These are phyloP conservation scores for Aythya baeri DNA, from an alignment of 2,113 vertebrate species.

Conservation along the genomic window DNA sequence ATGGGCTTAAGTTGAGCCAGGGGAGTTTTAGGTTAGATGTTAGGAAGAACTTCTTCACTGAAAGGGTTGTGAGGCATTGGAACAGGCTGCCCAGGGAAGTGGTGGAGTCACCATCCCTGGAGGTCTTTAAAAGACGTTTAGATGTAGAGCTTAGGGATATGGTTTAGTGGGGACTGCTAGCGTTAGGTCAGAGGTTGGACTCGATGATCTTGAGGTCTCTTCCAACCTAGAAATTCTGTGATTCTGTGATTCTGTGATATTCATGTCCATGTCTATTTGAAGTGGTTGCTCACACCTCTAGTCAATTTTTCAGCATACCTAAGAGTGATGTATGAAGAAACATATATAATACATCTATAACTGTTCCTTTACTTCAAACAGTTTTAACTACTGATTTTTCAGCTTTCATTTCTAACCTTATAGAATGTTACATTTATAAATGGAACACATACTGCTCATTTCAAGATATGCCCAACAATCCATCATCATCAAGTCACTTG, in stretches of 20 bases:
- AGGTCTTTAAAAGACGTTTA: too few species aligned
- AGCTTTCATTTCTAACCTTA: not conserved
- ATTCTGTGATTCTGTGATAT: not conserved
- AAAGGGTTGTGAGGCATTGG: too few species aligned
- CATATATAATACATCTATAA: not conserved
- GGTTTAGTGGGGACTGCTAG: too few species aligned
- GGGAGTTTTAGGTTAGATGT: too few species aligned
- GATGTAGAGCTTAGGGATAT: too few species aligned
- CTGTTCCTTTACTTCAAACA: not conserved
- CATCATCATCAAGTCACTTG: constrained; percentile 43
- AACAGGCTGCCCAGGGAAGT: too few species aligned
- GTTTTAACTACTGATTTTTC: not conserved
- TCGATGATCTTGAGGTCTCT: too few species aligned
- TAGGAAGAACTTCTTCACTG: too few species aligned
- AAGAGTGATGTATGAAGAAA: not conserved
- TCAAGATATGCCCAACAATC: constrained; percentile 49
- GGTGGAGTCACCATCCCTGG: too few species aligned
- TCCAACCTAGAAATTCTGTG: too few species aligned
- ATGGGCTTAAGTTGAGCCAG: too few species aligned
- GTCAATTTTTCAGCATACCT: not conserved
- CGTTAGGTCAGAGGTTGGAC: too few species aligned
- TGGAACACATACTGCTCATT: constrained; percentile 30
- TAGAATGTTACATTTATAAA: constrained; percentile 23
- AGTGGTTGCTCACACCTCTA: not conserved
- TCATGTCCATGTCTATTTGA: not conserved